Evolutionary conservation across 2,113 vertebrate species (phyloP), one percentile per base, ranked within the genome.

Genomic region (Calyptommatus sinebrachiatus): DNA sequence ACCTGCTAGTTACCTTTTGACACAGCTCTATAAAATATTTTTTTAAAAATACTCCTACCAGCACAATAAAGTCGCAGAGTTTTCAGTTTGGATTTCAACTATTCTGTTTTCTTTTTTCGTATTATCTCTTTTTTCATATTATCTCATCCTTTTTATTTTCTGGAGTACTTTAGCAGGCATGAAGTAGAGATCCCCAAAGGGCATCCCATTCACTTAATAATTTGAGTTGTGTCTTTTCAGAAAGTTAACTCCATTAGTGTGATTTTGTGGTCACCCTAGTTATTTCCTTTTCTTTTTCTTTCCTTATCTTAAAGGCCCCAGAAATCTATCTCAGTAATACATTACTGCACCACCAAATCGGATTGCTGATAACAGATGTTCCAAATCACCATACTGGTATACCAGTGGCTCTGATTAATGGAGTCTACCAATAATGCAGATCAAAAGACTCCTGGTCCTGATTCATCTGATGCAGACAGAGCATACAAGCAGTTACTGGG

Each of bases 41-140:
- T 45, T 0, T 28, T n/a, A n/a, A 53, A 29, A 29, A 45, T 0
- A 26, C 0, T 45, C 67, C 50, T 79, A 67, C 46, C 72, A 2
- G 45, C 21, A 76, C 1, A 72, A 12, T 9, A 7, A 35, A 46
- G 69, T 48, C 75, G 1, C 0, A 0, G 0, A 77, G 66, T 50
- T 80, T 26, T 4, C 60, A 1, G 5, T 68, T 20, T 85, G 50
- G 69, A 66, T 70, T 24, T 48, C n/a, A 5, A 7, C 61, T 48
- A 26, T 80, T 24, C 0, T 73, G 73, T 79, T 76, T 29, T 66
- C 26, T 12, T 50, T 20, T 14, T 46, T 71, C 70, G n/a, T 48
- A 21, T 18, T 68, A 2, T 71, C 28, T 3, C 79, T 79, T 81
- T 73, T n/a, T n/a, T n/a, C n/a, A 72, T 5, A 26, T 0, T 66